Evolutionary conservation across 2,888 invertebrate species (phyloP), one percentile per base, ranked within the genome.

Genomic region (Kryphioiulus occultus): DNA sequence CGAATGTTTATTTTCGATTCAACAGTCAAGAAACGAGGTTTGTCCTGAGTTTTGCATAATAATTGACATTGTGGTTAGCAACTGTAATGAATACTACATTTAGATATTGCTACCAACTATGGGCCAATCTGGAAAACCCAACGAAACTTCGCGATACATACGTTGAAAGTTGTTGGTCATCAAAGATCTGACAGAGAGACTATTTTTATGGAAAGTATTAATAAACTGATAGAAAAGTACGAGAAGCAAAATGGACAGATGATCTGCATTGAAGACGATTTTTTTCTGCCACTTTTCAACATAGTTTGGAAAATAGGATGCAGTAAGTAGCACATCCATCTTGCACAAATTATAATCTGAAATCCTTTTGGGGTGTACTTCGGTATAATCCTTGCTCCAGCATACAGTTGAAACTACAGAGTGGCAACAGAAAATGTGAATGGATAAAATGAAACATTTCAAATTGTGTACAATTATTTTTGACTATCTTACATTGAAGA

Each of bases 271-370:
- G 68, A 86, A 9, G 53, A 59, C 15, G 59, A 47, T 5, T 86
- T 86, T 19, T 86, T 59, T 22, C n/a, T 30, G 17, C 26, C 19
- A 5, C 19, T 86, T 19, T 32, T 86, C 17, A 68, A 53, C 32
- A 53, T 59, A 19, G n/a, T 86, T n/a, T 68, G 86, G 86, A 59
- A 68, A 32, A 86, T 86, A 35, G 47, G 4, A 15, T 84, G 84
- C 53, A 59, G 68, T 53, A 30, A 59, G 86, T 86, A 32, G 7
- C 12, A 53, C 19, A 53, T 53, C 1, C 1, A n/a, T 17, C 3
- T 53, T 10, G 12, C 1, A 10, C 12, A 53, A 19, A n/a, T n/a
- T n/a, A n/a, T n/a, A 19, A 19, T 12, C 4, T 53, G 4, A n/a
- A 53, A n/a, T 2, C 2, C 3, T 19, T 10, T 47, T 47, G 10